Evolutionary conservation across 2,797 vertebrate species (phyloP).

Genomic region (Mycteria americana): DNA sequence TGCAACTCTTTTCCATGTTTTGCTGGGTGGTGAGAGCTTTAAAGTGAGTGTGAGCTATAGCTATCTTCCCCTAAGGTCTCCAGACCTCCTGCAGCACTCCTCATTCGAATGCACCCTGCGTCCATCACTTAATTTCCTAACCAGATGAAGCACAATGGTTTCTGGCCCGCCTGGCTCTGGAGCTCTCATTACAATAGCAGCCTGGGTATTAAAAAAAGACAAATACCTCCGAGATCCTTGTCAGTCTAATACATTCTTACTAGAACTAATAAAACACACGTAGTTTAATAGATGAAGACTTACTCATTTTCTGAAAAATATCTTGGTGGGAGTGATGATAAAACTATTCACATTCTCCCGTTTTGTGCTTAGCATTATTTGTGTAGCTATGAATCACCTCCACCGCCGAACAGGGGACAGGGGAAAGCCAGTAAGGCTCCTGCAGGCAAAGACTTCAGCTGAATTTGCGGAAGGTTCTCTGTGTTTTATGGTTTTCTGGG

Average conservation of each 20-base stretch:
- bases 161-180: background rate
- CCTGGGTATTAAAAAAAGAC: constrained; percentile 32
- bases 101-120: background rate
- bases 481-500: background rate
- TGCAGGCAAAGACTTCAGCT: background rate
- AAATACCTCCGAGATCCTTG: constrained; percentile 32
- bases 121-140: constrained; percentile 45
- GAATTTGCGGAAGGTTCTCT: background rate
- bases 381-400: background rate
- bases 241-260: constrained; percentile 21
- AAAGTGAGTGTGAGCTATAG: background rate
- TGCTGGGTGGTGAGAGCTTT: background rate
- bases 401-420: background rate
- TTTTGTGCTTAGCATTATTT: background rate
- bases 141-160: background rate
- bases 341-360: background rate
- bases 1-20: background rate
- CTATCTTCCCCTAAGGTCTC: background rate
- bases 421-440: background rate
- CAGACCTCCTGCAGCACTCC: background rate
- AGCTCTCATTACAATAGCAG: constrained; percentile 7
- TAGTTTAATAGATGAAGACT: constrained; percentile 10
- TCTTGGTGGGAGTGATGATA: background rate
- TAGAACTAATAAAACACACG: constrained; percentile 31
- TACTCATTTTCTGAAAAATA: constrained; percentile 41